Evolutionary conservation across 2,888 invertebrate genomes (phyloP).

Genomic region (Microctonus brassicae): DNA sequence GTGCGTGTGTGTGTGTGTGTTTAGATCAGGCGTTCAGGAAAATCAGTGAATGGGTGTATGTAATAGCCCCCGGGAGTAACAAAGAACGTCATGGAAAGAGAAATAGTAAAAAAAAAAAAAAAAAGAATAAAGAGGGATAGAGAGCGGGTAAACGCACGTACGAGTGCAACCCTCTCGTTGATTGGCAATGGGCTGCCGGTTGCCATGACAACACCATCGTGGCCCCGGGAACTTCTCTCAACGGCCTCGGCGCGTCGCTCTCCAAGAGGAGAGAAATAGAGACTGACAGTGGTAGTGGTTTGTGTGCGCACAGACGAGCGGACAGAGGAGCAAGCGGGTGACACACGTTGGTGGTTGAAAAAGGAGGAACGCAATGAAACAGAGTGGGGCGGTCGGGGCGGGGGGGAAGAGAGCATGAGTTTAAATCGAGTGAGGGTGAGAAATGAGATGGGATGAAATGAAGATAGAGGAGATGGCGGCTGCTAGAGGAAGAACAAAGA

Average conservation of each 20-base stretch:
- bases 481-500: constrained; percentile 9
- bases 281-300: constrained; percentile 1
- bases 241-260: constrained; percentile 19
- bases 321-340: constrained; percentile 22
- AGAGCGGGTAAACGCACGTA: constrained; percentile 63
- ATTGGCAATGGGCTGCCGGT: constrained; percentile 62
- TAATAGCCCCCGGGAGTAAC: constrained; percentile 28
- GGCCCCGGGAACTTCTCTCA: constrained; percentile 59
- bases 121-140: constrained; percentile 44
- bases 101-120: constrained; percentile 24
- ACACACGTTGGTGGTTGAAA: constrained; percentile 26
- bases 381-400: too few species aligned
- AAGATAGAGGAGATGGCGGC: constrained; percentile 15
- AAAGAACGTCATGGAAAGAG: constrained; percentile 4
- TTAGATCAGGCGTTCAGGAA: constrained; percentile 34
- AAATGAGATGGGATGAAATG: constrained; percentile 29
- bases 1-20: constrained; percentile 19
- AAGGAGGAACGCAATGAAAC: constrained; percentile 15
- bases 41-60: constrained; percentile 40
- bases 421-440: constrained; percentile 32
- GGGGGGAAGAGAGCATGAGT: constrained; percentile 29
- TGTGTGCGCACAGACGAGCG: not conserved
- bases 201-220: constrained; percentile 61
- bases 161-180: constrained; percentile 60
- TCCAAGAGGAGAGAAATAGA: constrained; percentile 25